Evolutionary conservation across 1,140 invertebrate species (phyloP).

Genomic region (Prorops nasuta): DNA sequence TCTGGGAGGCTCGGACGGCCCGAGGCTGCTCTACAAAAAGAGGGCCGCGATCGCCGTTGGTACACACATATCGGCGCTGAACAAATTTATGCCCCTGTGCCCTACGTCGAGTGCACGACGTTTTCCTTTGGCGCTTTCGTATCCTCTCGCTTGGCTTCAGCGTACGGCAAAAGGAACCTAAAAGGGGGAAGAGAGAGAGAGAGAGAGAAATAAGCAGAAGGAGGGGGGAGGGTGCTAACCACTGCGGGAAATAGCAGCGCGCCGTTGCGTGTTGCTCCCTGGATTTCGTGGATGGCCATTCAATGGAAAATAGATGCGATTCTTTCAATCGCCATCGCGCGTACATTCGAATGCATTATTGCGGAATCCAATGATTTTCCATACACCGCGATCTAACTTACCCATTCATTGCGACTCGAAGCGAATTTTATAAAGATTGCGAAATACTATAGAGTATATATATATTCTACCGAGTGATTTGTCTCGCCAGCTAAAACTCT

Average conservation of each 20-base stretch:
- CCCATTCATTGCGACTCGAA: too few relatives aligned
- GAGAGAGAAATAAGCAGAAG: background rate
- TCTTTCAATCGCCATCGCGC: slow-evolving; percentile 7
- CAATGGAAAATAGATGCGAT: background rate
- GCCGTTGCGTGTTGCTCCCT: background rate
- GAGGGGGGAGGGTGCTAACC: too few relatives aligned
- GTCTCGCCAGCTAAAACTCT: too few relatives aligned
- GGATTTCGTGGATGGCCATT: background rate
- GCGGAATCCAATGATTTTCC: too few relatives aligned
- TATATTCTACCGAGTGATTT: too few relatives aligned
- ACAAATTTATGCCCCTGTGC: slow-evolving; percentile 44
- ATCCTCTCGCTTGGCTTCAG: background rate
- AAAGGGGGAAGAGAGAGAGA: background rate
- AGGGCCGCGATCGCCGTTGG: background rate
- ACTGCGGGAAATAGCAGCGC: too few relatives aligned
- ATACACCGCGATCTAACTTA: too few relatives aligned
- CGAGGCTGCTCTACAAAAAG: background rate
- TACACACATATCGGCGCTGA: slow-evolving; percentile 29
- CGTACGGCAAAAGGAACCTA: too few relatives aligned
- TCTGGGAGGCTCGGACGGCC: background rate
- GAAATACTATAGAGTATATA: too few relatives aligned
- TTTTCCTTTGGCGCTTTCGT: background rate
- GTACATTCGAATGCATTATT: slow-evolving; percentile 17
- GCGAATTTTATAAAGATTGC: too few relatives aligned
- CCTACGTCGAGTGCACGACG: background rate